A percentile compares a stretch with the other conserved stretches of the same genome.
Evolutionary conservation across 1,140 invertebrate genomes (phyloP).

Genomic region (Sogatella furcifera): DNA sequence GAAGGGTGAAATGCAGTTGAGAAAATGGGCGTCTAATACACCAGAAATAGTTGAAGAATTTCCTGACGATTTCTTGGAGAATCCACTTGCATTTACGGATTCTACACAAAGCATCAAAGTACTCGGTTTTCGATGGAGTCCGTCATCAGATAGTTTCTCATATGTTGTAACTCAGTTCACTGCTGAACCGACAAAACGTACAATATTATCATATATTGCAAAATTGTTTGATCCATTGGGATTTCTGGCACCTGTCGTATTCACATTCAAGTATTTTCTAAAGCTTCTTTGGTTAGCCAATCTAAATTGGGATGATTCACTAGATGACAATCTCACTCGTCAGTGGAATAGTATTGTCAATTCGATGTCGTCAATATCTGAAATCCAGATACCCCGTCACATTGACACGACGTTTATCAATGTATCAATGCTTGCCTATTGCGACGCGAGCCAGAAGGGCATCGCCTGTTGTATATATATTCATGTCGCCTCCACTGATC

Average conservation of each 20-base stretch:
- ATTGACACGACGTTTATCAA: constrained; percentile 25
- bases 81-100: not conserved
- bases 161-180: too few relatives aligned
- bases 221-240: constrained; percentile 28
- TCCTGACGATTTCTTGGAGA: not conserved
- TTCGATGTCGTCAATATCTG: too few relatives aligned
- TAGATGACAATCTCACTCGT: too few relatives aligned
- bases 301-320: too few relatives aligned
- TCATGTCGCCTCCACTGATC: not conserved
- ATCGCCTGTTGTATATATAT: constrained; percentile 17
- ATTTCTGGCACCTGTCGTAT: constrained; percentile 15
- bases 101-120: constrained; percentile 2
- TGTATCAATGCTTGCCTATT: constrained; percentile 25
- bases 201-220: constrained; percentile 18
- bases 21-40: constrained; percentile 20
- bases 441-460: constrained; percentile 12
- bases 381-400: too few relatives aligned
- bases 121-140: constrained; percentile 23
- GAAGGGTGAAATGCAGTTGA: constrained; percentile 21
- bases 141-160: too few relatives aligned
- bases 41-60: not conserved
- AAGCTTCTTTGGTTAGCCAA: constrained; percentile 12
- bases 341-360: too few relatives aligned
- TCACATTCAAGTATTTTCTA: not conserved
- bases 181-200: constrained; percentile 18